Base-by-base conservation (phyloP, 92 coral and sea anemone genomes). In the Paragorgia papillata region DNA sequence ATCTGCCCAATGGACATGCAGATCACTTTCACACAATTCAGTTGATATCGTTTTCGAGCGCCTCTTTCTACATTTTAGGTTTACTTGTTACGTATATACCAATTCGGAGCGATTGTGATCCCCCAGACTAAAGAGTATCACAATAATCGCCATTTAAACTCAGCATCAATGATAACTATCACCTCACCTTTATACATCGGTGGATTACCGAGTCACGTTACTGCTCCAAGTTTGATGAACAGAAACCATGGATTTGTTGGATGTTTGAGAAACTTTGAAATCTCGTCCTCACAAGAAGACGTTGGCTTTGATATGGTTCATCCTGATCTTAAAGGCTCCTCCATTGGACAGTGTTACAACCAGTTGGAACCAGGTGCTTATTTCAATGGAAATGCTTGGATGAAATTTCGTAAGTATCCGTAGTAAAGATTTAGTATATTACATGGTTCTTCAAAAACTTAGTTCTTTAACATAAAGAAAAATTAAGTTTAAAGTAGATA, bases 381-480 rank as follows among this genome's bases (percentile, higher is more conserved):
- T 10, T 86, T 91, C 51, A 89, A 89, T 57, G 91, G 88, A 13
- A 73, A 92, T 5, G 79, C 91, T 3, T 91, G 94, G 97, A 65
- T 84, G 35, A 79, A 79, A 73, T 91, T 89, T 82, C 85, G 97
- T 89, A 80, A 57, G 89, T 48, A 39, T 1, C 9, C 5, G 10
- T 22, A 29, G 22, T 25, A 5, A 37, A 12, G 6, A 4, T 12
- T 37, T 37, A 4, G 12, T 4, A 37, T 37, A 4, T 4, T 37
- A 37, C 43, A 37, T 5, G 12, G n/a, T n/a, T n/a, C n/a, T n/a
- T n/a, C n/a, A n/a, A n/a, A n/a, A n/a, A n/a, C n/a, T n/a, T n/a
- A n/a, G n/a, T n/a, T n/a, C n/a, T n/a, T n/a, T n/a, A n/a, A n/a
- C n/a, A n/a, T n/a, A n/a, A n/a, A n/a, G n/a, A n/a, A n/a, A n/a